These are phyloP conservation scores for Oscheius sp. DNA, from an alignment of 2,888 invertebrate species.

Conservation along the genomic window DNA sequence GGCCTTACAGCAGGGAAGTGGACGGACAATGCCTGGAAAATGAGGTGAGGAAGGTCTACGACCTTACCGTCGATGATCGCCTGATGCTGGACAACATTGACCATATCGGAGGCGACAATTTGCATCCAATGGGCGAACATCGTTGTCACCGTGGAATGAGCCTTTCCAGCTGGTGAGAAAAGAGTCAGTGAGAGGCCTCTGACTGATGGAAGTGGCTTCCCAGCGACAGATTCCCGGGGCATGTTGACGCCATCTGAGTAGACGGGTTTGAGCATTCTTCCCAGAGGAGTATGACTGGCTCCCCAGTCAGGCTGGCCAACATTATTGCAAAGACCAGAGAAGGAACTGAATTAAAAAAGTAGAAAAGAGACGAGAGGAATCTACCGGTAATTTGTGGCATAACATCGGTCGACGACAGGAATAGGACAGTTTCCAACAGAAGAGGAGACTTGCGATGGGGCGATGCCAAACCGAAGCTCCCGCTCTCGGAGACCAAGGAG, in stretches of 20 bases:
- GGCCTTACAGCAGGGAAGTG: slow-evolving; percentile 68
- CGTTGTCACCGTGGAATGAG: slow-evolving; percentile 77
- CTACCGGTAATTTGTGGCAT: slow-evolving; percentile 56
- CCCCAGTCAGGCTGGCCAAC: slow-evolving; percentile 71
- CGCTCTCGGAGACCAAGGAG: slow-evolving; percentile 58
- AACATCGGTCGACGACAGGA: slow-evolving; percentile 53
- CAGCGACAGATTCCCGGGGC: slow-evolving; percentile 28
- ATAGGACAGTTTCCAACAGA: slow-evolving; percentile 58
- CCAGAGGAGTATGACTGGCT: slow-evolving; percentile 68
- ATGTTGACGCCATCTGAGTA: slow-evolving; percentile 68
- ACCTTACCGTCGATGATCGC: slow-evolving; percentile 34
- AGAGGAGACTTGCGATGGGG: slow-evolving; percentile 55
- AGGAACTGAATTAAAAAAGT: slow-evolving; percentile 50
- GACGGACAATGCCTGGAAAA: slow-evolving; percentile 22
- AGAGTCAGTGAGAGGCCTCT: slow-evolving; percentile 57
- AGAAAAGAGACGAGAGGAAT: not conserved
- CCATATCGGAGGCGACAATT: slow-evolving; percentile 69
- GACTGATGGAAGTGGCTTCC: slow-evolving; percentile 49
- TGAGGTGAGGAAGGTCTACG: not conserved
- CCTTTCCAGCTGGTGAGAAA: slow-evolving; percentile 51
- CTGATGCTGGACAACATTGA: slow-evolving; percentile 77
- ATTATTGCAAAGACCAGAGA: slow-evolving; percentile 72
- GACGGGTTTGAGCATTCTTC: slow-evolving; percentile 67
- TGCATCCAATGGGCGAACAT: slow-evolving; percentile 77
- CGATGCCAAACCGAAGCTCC: slow-evolving; percentile 59